Evolutionary conservation across 2,797 vertebrate genomes (phyloP).

Genomic region (Propithecus deckenii): DNA sequence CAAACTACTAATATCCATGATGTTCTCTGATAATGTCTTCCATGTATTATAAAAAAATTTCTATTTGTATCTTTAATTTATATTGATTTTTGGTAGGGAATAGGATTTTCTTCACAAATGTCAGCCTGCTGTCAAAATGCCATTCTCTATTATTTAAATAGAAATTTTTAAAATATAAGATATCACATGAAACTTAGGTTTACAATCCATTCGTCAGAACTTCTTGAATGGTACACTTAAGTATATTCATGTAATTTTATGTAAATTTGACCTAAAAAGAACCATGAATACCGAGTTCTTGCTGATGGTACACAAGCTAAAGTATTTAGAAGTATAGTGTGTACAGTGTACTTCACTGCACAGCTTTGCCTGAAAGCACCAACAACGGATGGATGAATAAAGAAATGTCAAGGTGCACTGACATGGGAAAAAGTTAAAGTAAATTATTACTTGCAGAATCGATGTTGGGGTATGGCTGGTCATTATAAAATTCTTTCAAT

Average conservation of each 20-base stretch:
- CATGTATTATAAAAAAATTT: background rate
- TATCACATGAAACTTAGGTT: background rate
- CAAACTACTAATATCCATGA: background rate
- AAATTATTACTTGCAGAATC: background rate
- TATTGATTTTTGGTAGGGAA: background rate
- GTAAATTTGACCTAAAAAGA: background rate
- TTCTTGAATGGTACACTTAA: background rate
- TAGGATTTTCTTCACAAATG: background rate
- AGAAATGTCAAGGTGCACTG: background rate
- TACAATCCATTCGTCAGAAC: background rate
- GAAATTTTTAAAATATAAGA: background rate
- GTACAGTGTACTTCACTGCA: background rate
- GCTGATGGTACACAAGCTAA: background rate
- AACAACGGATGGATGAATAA: background rate
- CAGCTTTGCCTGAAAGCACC: background rate
- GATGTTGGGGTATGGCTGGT: background rate
- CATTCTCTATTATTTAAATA: background rate
- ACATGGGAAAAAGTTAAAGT: background rate
- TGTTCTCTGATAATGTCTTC: background rate
- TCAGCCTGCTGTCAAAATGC: background rate
- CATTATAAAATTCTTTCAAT: background rate
- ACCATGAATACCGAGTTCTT: background rate
- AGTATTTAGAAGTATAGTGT: background rate
- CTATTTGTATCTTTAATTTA: background rate
- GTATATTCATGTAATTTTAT: background rate